Evolutionary conservation across 2,888 invertebrate genomes (phyloP), one percentile per base, ranked within the genome.

Genomic region (Drosophila merina): DNA sequence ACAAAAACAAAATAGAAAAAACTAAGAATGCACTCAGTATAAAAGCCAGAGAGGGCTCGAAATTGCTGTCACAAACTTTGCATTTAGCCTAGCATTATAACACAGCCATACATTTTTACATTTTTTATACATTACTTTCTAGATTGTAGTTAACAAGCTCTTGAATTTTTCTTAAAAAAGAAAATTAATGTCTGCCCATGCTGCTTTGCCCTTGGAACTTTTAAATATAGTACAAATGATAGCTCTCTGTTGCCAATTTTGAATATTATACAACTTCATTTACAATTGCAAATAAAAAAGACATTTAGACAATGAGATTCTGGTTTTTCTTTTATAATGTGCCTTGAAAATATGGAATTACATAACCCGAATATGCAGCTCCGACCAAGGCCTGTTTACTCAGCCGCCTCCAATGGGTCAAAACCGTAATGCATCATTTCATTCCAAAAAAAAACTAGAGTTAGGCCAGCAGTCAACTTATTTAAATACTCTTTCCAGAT

Each of bases 211-310:
- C 38, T 30, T 64, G 52, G 31, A 66, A 47, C 31, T 57, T n/a
- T 36, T 28, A 49, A 60, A 54, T 20, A 62, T 72, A 70, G 72
- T 75, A 84, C 49, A 77, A 86, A 83, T 67, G 74, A 55, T 62
- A 75, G 42, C 60, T 60, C 75, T 66, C 63, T 75, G 75, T 77
- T 71, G 64, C 47, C 50, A 25, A 45, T 40, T 38, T 44, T 67
- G 57, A 49, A n/a, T 20, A 47, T 64, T 58, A 63, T 58, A 50
- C 67, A 33, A 64, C 59, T 60, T 71, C 54, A 59, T 56, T 57
- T 42, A 54, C 26, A 68, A 77, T 73, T 20, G 82, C 76, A 76
- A 74, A 75, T 77, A 81, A 85, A 81, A 85, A 62, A 77, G 81
- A 69, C 42, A 55, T 44, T 60, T 71, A 78, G 54, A 69, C 69